These are phyloP conservation scores for Myiotriccus ornatus DNA, from an alignment of 2,797 vertebrate species.

Conservation along the genomic window DNA sequence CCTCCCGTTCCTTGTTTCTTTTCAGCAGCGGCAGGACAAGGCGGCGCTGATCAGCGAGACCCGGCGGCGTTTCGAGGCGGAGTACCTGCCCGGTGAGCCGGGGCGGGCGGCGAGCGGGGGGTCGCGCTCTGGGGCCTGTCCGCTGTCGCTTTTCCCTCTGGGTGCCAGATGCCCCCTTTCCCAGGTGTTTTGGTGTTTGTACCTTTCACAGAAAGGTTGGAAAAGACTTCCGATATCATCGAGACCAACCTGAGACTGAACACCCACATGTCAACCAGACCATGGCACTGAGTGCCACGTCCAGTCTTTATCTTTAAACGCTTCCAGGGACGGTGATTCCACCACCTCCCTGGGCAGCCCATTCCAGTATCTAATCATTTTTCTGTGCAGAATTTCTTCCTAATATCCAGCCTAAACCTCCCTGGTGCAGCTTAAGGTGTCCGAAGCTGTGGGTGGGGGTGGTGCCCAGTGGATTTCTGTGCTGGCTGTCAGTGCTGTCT, in stretches of 20 bases:
- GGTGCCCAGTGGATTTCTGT: accelerated
- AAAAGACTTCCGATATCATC: background rate
- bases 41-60: slow-evolving; percentile 84
- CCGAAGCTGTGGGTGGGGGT: accelerated
- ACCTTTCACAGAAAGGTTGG: background rate
- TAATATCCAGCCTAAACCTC: accelerated
- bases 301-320: background rate
- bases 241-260: background rate
- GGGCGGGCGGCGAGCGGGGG: accelerated
- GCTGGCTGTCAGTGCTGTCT: background rate
- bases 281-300: background rate
- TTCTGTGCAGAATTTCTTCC: background rate
- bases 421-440: accelerated
- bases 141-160: accelerated
- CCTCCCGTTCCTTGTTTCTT: background rate
- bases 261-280: background rate
- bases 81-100: slow-evolving; percentile 85
- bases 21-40: slow-evolving; percentile 76
- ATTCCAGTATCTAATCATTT: accelerated
- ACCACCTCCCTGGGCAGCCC: background rate
- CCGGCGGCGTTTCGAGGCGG: slow-evolving; percentile 86
- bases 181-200: accelerated
- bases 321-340: too few species aligned
- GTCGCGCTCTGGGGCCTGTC: background rate
- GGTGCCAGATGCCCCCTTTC: accelerated